Base-by-base conservation (phyloP, 2,888 invertebrate species). In the Deladenus siricidicola region DNA sequence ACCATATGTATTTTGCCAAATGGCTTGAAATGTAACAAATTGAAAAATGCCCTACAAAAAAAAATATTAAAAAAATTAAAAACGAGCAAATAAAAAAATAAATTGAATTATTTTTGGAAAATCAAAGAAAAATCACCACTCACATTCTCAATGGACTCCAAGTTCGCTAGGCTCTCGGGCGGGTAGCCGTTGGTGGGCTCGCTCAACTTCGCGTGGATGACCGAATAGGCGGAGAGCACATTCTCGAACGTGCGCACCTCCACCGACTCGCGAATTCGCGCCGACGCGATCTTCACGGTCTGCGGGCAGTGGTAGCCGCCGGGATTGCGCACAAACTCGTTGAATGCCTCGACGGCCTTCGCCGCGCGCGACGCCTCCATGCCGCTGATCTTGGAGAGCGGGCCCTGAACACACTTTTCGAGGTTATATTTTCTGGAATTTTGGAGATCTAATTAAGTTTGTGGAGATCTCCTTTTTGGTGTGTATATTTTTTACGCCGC, bases 311-410 rank as follows among this genome's bases (percentile, higher is more conserved):
- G 67, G 53, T 69, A 72, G 39, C 64, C 64, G 29, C 72, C 69
- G 6, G 75, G 72, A 24, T 68, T 63, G 26, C 63, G 59, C 8
- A 76, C 57, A 57, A 75, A 73, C 28, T 58, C 34, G 19, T 73
- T 65, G 55, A 77, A 76, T 29, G 63, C 55, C 10, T 56, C 52
- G 23, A 75, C 24, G 0, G 67, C 62, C 19, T 57, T 44, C 8
- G 56, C 56, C 26, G 77, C 65, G 6, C 67, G 45, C 10, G 63
- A 61, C 2, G 64, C 45, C 34, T 76, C 76, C 68, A 73, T 71
- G 26, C 72, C 74, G n/a, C 71, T 42, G 48, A 77, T 68, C 19
- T 68, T 62, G 1, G 76, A 69, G 6, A 76, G 58, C 0, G 76
- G 75, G 24, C 76, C 76, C 70, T 73, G 23, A 21, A 65, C 48